Base-by-base conservation (phyloP, 2,797 vertebrate species). In the Pogonophryne albipinna region DNA sequence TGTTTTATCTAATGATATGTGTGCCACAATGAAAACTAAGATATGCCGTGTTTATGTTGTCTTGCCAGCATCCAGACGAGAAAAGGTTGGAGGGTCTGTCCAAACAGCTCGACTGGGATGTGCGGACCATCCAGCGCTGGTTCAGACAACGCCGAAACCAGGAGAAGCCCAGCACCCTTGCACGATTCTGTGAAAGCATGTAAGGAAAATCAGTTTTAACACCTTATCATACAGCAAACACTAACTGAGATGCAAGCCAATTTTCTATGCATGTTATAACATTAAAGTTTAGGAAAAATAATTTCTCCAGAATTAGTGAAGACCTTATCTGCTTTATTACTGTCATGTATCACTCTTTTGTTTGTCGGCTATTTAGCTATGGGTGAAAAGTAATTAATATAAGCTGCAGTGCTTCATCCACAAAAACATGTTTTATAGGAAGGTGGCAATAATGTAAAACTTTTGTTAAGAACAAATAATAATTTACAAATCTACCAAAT, bases 31-130 rank as follows among this genome's bases (percentile, higher is more conserved):
- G 3, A 55, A 62, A 72, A 19, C n/a, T 17, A 1, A 57, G 3
- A 42, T 4, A 6, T 6, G 13, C 2, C 46, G 13, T 42, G 46
- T 71, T 47, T 41, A 0, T 65, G 51, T 76, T 83, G 19, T 85
- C 38, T 75, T 34, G 11, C 10, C 87, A 99, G 98, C 97, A 99
- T 85, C 98, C 98, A 14, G 98, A 99, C 91, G 98, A 99, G 88
- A 99, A 99, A 93, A 95, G 98, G 84, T 79, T 99, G 91, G 98
- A 99, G 81, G 98, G 98, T 20, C 95, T 99, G 62, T 99, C 98
- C 84, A 99, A 99, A 89, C 98, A 99, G 91, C 94, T 99, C 57
- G 98, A 99, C 93, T 99, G 98, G 98, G 97, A 99, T 31, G 97
- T 99, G 10, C 95, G 97, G 74, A 99, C 96, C 89, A 99, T 99